A percentile compares a stretch with the other conserved stretches of the same genome.
These are phyloP conservation scores for Tringa solitaria DNA, from an alignment of 2,113 vertebrate genomes.

Conservation along the genomic window DNA sequence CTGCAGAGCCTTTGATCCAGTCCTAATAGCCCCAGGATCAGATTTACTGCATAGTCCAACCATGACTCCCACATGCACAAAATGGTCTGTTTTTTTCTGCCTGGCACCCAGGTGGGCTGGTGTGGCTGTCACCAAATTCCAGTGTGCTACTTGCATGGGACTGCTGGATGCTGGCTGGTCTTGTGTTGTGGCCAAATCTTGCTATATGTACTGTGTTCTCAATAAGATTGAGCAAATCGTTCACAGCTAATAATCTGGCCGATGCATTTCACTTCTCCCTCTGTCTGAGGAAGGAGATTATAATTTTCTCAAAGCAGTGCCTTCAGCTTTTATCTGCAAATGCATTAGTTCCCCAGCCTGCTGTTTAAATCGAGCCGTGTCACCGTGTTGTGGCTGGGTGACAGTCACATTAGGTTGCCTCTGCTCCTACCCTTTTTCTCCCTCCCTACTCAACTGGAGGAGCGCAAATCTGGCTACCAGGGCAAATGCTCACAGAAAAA, in stretches of 20 bases:
- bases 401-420: not conserved
- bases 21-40: not conserved
- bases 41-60: not conserved
- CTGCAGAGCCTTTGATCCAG: not conserved
- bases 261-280: conserved; percentile 21
- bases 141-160: not conserved
- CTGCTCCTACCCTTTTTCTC: not conserved
- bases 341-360: not conserved
- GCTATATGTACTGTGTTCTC: not conserved
- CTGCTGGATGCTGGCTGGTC: not conserved
- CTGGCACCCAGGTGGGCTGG: not conserved
- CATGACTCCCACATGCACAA: fast-evolving
- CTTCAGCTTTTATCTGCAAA: conserved; percentile 51
- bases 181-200: not conserved
- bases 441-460: not conserved
- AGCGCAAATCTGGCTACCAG: not conserved
- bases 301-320: conserved; percentile 46
- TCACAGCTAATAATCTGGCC: conserved; percentile 19
- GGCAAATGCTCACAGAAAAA: not conserved
- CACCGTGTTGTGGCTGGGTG: not conserved
- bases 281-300: conserved; percentile 27
- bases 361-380: not conserved
- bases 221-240: not conserved
- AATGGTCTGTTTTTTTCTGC: not conserved
- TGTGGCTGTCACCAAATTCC: not conserved